phyloP scores from a whole-genome alignment of 1,140 invertebrate genomes.

The Physella acuta region DNA sequence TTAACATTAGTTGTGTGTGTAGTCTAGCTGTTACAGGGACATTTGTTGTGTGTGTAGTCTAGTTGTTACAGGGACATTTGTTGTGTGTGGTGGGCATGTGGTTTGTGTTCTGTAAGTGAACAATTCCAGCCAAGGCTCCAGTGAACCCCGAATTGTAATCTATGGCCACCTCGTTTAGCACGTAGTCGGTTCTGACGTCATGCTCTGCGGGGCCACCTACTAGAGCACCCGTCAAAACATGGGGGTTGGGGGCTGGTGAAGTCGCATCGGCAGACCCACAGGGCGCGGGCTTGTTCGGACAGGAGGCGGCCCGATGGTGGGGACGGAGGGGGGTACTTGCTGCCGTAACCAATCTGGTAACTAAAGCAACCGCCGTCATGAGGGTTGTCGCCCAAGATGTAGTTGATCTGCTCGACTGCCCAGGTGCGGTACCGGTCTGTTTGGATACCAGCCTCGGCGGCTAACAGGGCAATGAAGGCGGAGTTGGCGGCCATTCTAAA shows the following conservation, averaged over 20 bases:
- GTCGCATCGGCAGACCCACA: conserved; percentile 30
- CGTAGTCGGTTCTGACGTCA: conserved; percentile 53
- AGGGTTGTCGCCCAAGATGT: conserved; percentile 68
- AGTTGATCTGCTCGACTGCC: conserved; percentile 67
- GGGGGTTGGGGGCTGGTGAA: conserved; percentile 41
- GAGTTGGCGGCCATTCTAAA: conserved; percentile 30
- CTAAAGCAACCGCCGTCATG: conserved; percentile 6
- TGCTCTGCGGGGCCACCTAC: conserved; percentile 59
- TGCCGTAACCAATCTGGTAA: conserved; percentile 5
- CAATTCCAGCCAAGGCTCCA: conserved; percentile 22
- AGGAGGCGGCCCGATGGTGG: not conserved
- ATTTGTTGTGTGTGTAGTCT: no score
- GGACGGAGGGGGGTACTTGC: conserved; percentile 39
- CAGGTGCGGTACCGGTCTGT: conserved; percentile 59
- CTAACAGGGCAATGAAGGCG: conserved; percentile 41
- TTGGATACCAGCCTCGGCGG: conserved; percentile 38
- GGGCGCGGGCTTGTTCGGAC: not conserved
- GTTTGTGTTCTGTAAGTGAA: conserved; percentile 17
- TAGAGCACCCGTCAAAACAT: conserved; percentile 58
- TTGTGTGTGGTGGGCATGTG: conserved; percentile 22
- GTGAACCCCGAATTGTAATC: conserved; percentile 62
- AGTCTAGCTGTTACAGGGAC: conserved; percentile 12
- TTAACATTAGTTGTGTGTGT: not conserved
- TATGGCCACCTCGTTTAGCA: conserved; percentile 58
- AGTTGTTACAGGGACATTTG: conserved; percentile 22